Percentiles rank a stretch among this genome's conserved stretches.
These are phyloP conservation scores for Tenebrosternarchus preto DNA, from an alignment of 2,113 vertebrate genomes.

Conservation along the genomic window DNA sequence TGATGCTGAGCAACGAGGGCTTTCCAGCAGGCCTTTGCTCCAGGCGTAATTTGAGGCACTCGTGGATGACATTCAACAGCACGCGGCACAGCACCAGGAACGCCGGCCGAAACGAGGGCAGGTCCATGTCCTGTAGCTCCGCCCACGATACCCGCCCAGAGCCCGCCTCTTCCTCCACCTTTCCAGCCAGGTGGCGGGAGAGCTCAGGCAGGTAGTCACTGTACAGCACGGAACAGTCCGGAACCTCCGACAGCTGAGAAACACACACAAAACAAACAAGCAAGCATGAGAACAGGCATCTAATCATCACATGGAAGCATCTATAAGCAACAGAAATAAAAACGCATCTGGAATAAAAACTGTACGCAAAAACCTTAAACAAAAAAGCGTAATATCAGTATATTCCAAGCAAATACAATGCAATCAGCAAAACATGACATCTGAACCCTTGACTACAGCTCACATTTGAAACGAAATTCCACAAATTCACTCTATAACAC, in stretches of 20 bases:
- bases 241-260: conserved; percentile 87
- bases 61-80: conserved; percentile 95
- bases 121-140: conserved; percentile 90
- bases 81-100: conserved; percentile 96
- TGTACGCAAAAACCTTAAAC: too few species aligned
- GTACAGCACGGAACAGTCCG: conserved; percentile 86
- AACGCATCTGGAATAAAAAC: too few species aligned
- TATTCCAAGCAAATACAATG: too few species aligned
- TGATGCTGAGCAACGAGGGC: conserved; percentile 95
- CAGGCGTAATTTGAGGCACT: conserved; percentile 94
- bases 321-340: too few species aligned
- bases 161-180: conserved; percentile 75
- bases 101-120: conserved; percentile 93
- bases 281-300: not conserved
- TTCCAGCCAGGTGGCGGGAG: conserved; percentile 75
- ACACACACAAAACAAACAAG: conserved; percentile 3
- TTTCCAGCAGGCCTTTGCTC: conserved; percentile 98
- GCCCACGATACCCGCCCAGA: conserved; percentile 85
- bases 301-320: not conserved
- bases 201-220: conserved; percentile 90
- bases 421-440: too few species aligned
- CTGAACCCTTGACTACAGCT: too few species aligned
- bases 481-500: too few species aligned
- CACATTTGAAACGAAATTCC: too few species aligned
- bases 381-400: too few species aligned